Evolutionary conservation across 2,113 vertebrate species (phyloP), one percentile per base, ranked within the genome.

Genomic region (Zosterops lateralis): DNA sequence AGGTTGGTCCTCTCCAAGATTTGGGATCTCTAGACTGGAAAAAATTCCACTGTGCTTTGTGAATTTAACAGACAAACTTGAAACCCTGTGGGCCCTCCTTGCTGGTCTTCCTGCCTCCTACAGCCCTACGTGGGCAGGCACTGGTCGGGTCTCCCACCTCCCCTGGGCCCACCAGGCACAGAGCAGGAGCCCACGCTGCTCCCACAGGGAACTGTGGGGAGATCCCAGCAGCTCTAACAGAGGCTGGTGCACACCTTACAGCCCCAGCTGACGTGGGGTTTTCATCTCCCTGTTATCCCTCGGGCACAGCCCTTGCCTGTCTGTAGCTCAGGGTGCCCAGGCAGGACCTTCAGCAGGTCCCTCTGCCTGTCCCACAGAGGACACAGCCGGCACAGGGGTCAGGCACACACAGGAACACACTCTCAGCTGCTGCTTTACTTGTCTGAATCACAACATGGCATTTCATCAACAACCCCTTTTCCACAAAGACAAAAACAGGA

Each of bases 351-450:
- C 44, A 2, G 8, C 29, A 42, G 34, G 36, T 79, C 18, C 72
- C 48, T 61, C 7, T 7, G 36, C 48, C 13, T 0, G 4, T 44
- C 26, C 44, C 57, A 25, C 38, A 3, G 3, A 0, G 1, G 40
- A 53, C 36, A 38, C 36, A 38, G 71, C 15, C 1, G 72, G 58
- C 74, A 51, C 22, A 54, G 34, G 29, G 53, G 4, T 40, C 44
- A 73, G 77, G 79, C 31, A 48, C 67, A 44, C 40, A 16, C 21
- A 45, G 40, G 10, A 17, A 45, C 17, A 31, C 42, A n/a, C 42
- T 34, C 21, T 19, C 58, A 87, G 66, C 54, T 5, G 36, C 36
- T 32, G 67, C 64, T 77, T 54, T 29, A n/a, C 40, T 22, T 48
- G 50, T 25, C 86, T 57, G 45, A 68, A 86, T 20, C 50, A 58